phyloP scores from a whole-genome alignment of 2,888 invertebrate species.

The Cosmia pyralina region DNA sequence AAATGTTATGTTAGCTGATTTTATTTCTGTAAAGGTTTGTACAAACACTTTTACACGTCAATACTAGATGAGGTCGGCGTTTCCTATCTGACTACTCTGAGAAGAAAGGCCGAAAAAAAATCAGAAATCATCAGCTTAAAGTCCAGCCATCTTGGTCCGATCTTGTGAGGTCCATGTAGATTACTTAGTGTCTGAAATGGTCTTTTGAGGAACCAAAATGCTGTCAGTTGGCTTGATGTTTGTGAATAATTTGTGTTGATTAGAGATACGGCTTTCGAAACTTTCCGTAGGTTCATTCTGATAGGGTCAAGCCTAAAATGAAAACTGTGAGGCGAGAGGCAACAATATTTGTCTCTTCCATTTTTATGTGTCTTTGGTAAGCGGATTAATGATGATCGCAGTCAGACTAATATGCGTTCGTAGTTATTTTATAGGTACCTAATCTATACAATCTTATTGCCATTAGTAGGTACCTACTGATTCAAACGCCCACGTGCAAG shows the following conservation, averaged over 20 bases:
- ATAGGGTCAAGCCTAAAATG: no score
- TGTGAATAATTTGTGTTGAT: no score
- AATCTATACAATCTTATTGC: neutral
- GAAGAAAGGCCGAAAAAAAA: neutral
- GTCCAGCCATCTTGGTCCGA: neutral
- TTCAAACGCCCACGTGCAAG: constrained; percentile 11
- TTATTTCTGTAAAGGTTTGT: neutral
- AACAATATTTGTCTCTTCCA: neutral
- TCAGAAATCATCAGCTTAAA: neutral
- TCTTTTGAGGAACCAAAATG: no score
- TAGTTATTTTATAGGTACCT: neutral
- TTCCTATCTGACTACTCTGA: neutral
- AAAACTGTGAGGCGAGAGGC: no score
- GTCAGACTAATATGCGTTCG: neutral
- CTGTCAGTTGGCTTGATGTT: no score
- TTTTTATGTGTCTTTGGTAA: neutral
- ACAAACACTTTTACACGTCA: neutral
- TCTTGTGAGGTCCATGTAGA: neutral
- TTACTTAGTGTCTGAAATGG: neutral
- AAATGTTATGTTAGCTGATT: neutral
- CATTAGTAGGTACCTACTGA: neutral
- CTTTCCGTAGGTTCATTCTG: no score
- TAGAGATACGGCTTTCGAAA: no score
- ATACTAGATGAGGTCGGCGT: neutral
- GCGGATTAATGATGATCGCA: constrained; percentile 2